Conservation (phyloP, 2,888 invertebrate species). For the Macrosoma leucophasiata region DNA sequence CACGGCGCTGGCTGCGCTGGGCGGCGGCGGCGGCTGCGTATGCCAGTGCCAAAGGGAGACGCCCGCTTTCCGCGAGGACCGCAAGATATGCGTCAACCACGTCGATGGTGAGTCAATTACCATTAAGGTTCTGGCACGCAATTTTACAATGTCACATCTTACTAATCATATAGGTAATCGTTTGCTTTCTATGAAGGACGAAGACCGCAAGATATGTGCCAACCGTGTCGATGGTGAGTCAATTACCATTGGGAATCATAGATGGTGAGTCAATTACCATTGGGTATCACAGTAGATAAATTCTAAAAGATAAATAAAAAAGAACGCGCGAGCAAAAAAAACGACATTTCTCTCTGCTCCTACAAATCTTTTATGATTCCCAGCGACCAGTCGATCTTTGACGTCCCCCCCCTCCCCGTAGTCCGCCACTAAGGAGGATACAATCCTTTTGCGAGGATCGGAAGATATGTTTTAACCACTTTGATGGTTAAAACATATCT, state of each 20-base stretch:
- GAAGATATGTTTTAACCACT: no score
- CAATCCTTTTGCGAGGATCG: no score
- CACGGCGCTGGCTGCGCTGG: constrained; percentile 69
- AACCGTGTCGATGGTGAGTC: constrained; percentile 82
- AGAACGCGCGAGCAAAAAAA: no score
- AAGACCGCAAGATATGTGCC: constrained; percentile 82
- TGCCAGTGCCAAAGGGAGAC: constrained; percentile 81
- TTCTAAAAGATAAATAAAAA: no score
- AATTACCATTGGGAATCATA: background rate
- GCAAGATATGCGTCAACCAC: constrained; percentile 81
- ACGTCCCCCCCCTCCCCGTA: no score
- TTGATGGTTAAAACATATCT: no score
- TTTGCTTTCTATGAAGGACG: constrained; percentile 84
- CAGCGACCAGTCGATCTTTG: no score
- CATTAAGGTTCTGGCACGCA: background rate
- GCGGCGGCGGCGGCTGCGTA: constrained; percentile 70
- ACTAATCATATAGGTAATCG: constrained; percentile 58
- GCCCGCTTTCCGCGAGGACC: constrained; percentile 84
- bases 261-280: constrained; percentile 71
- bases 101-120: constrained; percentile 77
- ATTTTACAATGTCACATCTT: constrained; percentile 1
- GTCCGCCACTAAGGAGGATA: no score
- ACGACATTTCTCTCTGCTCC: no score
- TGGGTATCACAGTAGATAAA: constrained; percentile 75
- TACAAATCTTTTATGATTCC: no score